Percentiles rank a stretch among this genome's conserved stretches.
phyloP scores from a whole-genome alignment of 2,797 vertebrate species.

The Sciurus carolinensis region DNA sequence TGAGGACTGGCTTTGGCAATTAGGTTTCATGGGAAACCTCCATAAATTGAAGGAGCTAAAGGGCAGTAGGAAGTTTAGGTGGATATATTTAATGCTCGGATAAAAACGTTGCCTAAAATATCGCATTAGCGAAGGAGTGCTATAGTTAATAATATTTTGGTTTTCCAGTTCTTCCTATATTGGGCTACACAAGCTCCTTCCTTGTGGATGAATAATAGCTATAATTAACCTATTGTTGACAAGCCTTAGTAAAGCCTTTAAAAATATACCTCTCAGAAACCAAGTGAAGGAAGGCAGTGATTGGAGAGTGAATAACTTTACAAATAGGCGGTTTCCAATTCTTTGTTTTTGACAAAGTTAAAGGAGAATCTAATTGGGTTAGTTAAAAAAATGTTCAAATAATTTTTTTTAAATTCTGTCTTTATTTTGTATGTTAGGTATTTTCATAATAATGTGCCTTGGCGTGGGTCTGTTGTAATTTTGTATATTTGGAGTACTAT shows the following conservation, averaged over 20 bases:
- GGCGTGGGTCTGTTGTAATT: no score
- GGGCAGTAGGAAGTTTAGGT: neutral
- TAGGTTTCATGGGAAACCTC: neutral
- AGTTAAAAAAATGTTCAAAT: neutral
- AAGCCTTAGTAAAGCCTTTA: neutral
- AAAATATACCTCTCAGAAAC: neutral
- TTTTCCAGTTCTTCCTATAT: neutral
- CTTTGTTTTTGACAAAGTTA: conserved; percentile 42
- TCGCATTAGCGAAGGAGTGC: neutral
- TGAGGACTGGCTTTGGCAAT: neutral
- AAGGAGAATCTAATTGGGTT: neutral
- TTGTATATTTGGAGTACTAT: no score
- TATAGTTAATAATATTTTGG: conserved; percentile 14
- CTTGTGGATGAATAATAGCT: neutral
- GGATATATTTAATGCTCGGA: conserved; percentile 1
- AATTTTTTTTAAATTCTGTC: no score
- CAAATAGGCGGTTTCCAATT: neutral
- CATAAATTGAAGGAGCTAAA: neutral
- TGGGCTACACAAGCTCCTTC: neutral
- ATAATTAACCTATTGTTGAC: neutral
- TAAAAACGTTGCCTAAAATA: neutral
- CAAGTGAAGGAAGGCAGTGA: conserved; percentile 2
- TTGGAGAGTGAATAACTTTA: neutral
- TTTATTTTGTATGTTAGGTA: no score
- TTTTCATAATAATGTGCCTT: no score